Conservation (phyloP, 2,888 invertebrate genomes). For the Cybosia mesomella region DNA sequence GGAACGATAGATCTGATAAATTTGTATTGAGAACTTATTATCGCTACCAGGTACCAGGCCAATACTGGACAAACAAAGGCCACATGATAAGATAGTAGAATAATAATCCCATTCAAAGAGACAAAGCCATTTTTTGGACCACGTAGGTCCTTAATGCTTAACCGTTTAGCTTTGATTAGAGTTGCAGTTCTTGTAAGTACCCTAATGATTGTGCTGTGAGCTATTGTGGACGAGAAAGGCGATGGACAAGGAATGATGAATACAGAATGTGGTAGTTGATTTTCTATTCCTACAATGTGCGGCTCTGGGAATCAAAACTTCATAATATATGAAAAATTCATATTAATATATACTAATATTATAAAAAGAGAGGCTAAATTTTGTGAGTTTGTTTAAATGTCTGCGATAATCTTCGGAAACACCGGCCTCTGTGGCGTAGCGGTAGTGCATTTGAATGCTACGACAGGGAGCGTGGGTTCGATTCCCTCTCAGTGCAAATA, state of each 20-base stretch:
- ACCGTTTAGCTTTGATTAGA: neutral
- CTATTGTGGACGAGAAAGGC: neutral
- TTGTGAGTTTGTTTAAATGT: too few relatives aligned
- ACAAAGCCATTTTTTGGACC: constrained; percentile 6
- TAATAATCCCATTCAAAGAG: constrained; percentile 31
- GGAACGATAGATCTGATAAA: too few relatives aligned
- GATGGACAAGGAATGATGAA: neutral
- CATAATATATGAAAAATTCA: too few relatives aligned
- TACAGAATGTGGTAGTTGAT: neutral
- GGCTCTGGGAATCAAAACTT: too few relatives aligned
- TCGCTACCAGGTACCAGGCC: neutral
- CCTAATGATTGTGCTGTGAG: neutral
- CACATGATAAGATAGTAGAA: neutral
- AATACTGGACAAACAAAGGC: neutral
- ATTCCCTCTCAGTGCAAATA: too few relatives aligned
- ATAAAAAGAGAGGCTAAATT: too few relatives aligned
- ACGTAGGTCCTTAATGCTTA: neutral
- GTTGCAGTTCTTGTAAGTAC: neutral
- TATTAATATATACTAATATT: too few relatives aligned
- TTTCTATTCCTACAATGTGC: neutral
- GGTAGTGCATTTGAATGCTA: too few relatives aligned
- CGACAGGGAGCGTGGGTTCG: too few relatives aligned
- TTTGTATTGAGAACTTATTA: neutral
- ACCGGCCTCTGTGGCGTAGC: too few relatives aligned
- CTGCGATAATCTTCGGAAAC: too few relatives aligned